Evolutionary conservation across 1,140 invertebrate species (phyloP).

Genomic region (Prorops nasuta): DNA sequence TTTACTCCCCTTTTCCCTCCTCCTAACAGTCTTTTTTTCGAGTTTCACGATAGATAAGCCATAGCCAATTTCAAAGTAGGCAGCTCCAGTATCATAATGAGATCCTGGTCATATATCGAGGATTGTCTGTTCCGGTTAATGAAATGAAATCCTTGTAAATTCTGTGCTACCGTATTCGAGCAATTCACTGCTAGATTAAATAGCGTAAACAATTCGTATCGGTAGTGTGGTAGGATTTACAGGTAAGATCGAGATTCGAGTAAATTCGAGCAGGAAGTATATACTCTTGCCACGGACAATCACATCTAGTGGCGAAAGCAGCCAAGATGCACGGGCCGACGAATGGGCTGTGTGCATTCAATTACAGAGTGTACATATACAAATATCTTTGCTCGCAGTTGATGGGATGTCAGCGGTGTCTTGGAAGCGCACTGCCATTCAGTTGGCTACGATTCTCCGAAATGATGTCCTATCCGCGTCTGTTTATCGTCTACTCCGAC

Average conservation of each 20-base stretch:
- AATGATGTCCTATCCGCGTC: slow-evolving; percentile 25
- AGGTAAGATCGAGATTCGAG: slow-evolving; percentile 17
- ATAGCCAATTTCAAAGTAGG: too few relatives aligned
- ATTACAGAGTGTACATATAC: slow-evolving; percentile 36
- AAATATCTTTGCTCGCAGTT: slow-evolving; percentile 13
- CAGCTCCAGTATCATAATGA: too few relatives aligned
- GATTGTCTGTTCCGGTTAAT: too few relatives aligned
- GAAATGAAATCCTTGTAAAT: too few relatives aligned
- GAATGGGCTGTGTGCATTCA: slow-evolving; percentile 35
- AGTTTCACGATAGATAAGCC: too few relatives aligned
- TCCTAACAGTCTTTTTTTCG: too few relatives aligned
- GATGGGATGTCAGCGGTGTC: slow-evolving; percentile 21
- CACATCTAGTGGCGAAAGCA: background rate
- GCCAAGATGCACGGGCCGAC: background rate
- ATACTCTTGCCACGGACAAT: slow-evolving; percentile 1
- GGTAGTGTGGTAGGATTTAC: slow-evolving; percentile 12
- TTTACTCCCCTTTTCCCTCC: background rate
- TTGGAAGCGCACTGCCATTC: slow-evolving; percentile 30
- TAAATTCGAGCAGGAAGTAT: slow-evolving; percentile 2
- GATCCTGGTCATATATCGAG: too few relatives aligned
- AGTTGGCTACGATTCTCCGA: slow-evolving; percentile 24
- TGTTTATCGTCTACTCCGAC: slow-evolving; percentile 38
- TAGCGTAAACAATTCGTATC: too few relatives aligned
- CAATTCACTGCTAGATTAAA: too few relatives aligned
- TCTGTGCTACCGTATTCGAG: too few relatives aligned